Conservation (phyloP, 2,113 vertebrate genomes). For the Lampris megalopsis region DNA sequence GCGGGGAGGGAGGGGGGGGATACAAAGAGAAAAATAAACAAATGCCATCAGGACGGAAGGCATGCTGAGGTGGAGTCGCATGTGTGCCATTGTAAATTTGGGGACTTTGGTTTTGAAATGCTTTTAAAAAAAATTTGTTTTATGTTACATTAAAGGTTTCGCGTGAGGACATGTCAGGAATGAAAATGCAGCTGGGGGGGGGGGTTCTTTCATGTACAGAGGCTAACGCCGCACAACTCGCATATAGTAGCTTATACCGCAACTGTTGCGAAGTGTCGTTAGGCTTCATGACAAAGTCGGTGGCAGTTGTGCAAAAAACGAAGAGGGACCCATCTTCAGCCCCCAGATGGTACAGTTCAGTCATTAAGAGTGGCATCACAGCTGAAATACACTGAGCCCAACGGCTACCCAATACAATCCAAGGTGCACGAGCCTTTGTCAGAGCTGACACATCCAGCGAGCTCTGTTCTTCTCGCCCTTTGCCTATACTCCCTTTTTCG, state of each 20-base stretch:
- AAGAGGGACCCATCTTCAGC: constrained; percentile 23
- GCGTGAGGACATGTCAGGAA: constrained; percentile 5
- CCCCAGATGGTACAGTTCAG: constrained; percentile 17
- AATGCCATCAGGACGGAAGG: constrained; percentile 54
- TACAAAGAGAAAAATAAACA: constrained; percentile 62
- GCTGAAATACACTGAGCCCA: constrained; percentile 44
- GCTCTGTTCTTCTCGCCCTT: constrained; percentile 58
- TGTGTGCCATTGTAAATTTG: constrained; percentile 44
- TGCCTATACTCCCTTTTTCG: constrained; percentile 73
- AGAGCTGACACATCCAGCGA: constrained; percentile 51
- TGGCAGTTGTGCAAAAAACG: neutral
- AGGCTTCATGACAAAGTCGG: too few species aligned
- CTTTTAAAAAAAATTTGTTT: constrained; percentile 73
- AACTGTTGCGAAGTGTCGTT: too few species aligned
- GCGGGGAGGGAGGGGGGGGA: neutral
- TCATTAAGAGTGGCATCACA: constrained; percentile 52
- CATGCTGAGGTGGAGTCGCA: constrained; percentile 8
- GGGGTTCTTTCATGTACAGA: constrained; percentile 5
- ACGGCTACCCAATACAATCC: constrained; percentile 35
- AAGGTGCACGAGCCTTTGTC: constrained; percentile 64
- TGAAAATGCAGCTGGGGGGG: constrained; percentile 4
- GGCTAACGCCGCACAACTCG: neutral
- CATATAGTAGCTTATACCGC: too few species aligned
- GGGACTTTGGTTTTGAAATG: constrained; percentile 27
- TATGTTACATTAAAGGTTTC: constrained; percentile 57